Evolutionary conservation across 1,140 invertebrate genomes (phyloP).

Genomic region (Delia radicum): DNA sequence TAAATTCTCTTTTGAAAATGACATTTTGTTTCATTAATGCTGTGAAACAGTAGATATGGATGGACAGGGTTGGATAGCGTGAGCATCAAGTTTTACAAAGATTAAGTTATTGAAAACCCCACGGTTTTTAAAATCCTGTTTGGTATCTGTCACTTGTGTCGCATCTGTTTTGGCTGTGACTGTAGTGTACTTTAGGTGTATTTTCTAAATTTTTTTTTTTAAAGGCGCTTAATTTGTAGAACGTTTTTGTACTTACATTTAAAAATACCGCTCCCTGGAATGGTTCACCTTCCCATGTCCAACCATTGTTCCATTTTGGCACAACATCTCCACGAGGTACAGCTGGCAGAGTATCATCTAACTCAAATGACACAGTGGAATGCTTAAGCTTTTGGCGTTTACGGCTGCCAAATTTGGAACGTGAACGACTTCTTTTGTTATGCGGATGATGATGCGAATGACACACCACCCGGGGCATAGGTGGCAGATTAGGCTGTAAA

Average conservation of each 20-base stretch:
- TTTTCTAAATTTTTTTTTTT: no score
- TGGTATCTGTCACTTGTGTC: no score
- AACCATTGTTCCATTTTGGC: constrained; percentile 87
- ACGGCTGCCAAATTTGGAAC: constrained; percentile 49
- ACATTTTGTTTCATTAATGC: no score
- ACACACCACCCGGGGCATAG: constrained; percentile 27
- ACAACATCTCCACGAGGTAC: constrained; percentile 58
- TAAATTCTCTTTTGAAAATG: no score
- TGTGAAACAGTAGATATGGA: no score
- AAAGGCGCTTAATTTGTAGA: no score
- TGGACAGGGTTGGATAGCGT: no score
- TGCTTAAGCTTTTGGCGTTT: constrained; percentile 47
- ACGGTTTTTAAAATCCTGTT: no score
- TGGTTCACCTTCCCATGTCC: constrained; percentile 85
- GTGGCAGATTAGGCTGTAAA: constrained; percentile 24
- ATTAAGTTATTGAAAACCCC: no score
- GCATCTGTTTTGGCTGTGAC: no score
- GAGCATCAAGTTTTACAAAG: no score
- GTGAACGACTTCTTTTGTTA: constrained; percentile 43
- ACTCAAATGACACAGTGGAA: constrained; percentile 43
- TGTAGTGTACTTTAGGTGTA: no score
- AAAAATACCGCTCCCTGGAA: constrained; percentile 83
- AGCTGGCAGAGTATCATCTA: constrained; percentile 47
- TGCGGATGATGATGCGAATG: constrained; percentile 12
- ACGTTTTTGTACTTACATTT: constrained; percentile 67